phyloP scores from a whole-genome alignment of 1,140 invertebrate genomes.

The Polypedilum vanderplanki region DNA sequence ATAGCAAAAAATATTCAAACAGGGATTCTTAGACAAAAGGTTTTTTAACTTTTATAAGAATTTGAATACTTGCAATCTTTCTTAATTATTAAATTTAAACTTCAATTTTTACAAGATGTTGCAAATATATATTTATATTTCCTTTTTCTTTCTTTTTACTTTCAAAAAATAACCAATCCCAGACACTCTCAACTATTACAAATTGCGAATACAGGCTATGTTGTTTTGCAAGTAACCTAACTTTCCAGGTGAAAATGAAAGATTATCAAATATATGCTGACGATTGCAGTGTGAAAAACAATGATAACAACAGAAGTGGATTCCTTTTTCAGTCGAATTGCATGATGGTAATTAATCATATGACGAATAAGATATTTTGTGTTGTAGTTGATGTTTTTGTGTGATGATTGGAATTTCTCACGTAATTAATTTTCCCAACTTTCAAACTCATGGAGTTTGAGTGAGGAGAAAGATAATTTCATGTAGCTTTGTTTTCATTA shows the following conservation, averaged over 20 bases:
- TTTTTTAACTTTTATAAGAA: no score
- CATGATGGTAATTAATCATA: neutral
- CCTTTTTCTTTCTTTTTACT: no score
- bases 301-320: conserved; percentile 23
- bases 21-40: no score
- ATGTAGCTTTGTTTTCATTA: neutral
- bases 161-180: neutral
- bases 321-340: conserved; percentile 22
- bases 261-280: neutral
- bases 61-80: no score
- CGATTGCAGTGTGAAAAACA: conserved; percentile 3
- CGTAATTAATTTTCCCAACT: conserved; percentile 9
- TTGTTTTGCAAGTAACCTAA: neutral
- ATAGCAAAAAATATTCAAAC: no score
- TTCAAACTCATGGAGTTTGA: neutral
- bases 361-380: neutral
- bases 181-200: conserved; percentile 5
- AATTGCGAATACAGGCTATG: conserved; percentile 8
- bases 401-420: conserved; percentile 7
- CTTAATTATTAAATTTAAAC: no score
- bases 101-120: no score
- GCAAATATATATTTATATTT: no score
- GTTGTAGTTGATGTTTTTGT: neutral
- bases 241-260: conserved; percentile 13
- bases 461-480: neutral